Conservation (phyloP, 2,113 vertebrate species). For the Platanista minor region DNA sequence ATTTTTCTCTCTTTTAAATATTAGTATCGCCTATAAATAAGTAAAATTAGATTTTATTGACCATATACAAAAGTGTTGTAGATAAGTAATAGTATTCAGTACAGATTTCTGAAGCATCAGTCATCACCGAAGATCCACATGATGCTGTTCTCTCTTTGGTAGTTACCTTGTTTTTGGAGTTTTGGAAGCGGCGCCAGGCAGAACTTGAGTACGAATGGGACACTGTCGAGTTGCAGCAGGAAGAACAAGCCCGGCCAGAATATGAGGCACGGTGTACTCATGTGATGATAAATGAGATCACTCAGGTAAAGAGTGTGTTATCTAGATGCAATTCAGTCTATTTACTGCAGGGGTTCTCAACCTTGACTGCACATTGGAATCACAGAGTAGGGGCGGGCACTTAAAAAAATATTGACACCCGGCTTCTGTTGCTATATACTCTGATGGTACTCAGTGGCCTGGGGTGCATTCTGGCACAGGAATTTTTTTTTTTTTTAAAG, state of each 20-base stretch:
- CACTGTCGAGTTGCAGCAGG: constrained; percentile 93
- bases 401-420: not conserved
- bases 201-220: constrained; percentile 95
- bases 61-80: not conserved
- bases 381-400: too few relatives aligned
- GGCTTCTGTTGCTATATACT: accelerated
- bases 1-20: not conserved
- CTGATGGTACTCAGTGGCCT: not conserved
- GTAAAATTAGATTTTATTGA: not conserved
- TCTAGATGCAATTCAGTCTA: accelerated
- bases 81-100: not conserved
- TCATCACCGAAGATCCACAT: accelerated
- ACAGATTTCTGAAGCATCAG: not conserved
- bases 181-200: constrained; percentile 94
- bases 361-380: not conserved
- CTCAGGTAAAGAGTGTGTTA: constrained; percentile 74
- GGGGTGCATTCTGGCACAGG: not conserved
- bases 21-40: not conserved
- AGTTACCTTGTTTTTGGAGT: constrained; percentile 95
- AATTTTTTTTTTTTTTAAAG: not conserved
- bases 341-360: not conserved
- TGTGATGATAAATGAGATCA: constrained; percentile 87
- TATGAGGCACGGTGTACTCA: constrained; percentile 90
- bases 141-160: not conserved
- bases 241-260: constrained; percentile 89